Percentiles rank a stretch among this genome's conserved stretches.
These are phyloP conservation scores for Ctenopoma kingsleyae DNA, from an alignment of 2,797 vertebrate genomes.

Conservation along the genomic window DNA sequence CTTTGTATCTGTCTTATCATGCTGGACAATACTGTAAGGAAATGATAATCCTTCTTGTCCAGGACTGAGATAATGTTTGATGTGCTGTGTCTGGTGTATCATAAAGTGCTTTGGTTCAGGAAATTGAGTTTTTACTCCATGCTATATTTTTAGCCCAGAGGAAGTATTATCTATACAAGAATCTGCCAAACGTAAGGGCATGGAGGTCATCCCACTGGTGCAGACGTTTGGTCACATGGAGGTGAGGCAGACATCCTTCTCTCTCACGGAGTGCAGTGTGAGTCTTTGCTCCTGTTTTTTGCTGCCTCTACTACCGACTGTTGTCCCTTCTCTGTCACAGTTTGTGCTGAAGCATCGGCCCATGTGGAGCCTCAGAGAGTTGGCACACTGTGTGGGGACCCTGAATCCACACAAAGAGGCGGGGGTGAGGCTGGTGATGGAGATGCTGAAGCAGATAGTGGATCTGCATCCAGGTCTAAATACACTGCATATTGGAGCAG, in stretches of 20 bases:
- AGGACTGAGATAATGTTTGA: neutral
- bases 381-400: slow-evolving; percentile 88
- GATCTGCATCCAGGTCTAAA: slow-evolving; percentile 83
- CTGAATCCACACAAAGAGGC: slow-evolving; percentile 91
- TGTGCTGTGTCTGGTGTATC: neutral
- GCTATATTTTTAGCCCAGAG: slow-evolving; percentile 79
- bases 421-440: slow-evolving; percentile 83
- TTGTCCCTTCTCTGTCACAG: slow-evolving; percentile 69
- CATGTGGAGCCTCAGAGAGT: slow-evolving; percentile 89
- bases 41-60: neutral
- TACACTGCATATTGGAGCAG: slow-evolving; percentile 86
- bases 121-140: neutral
- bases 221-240: slow-evolving; percentile 98
- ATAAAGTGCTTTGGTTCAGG: slow-evolving; percentile 13
- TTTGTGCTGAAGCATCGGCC: slow-evolving; percentile 93
- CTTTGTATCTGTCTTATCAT: neutral
- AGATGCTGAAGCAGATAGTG: slow-evolving; percentile 93
- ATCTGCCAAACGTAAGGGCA: slow-evolving; percentile 80
- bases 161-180: slow-evolving; percentile 88
- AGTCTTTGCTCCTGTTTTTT: neutral
- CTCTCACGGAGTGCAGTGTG: neutral
- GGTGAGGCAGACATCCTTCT: slow-evolving; percentile 79
- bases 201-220: slow-evolving; percentile 93
- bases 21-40: slow-evolving; percentile 6
- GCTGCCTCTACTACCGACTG: too few relatives aligned